Evolutionary conservation across 2,797 vertebrate species (phyloP).

Genomic region (Cygnus olor): DNA sequence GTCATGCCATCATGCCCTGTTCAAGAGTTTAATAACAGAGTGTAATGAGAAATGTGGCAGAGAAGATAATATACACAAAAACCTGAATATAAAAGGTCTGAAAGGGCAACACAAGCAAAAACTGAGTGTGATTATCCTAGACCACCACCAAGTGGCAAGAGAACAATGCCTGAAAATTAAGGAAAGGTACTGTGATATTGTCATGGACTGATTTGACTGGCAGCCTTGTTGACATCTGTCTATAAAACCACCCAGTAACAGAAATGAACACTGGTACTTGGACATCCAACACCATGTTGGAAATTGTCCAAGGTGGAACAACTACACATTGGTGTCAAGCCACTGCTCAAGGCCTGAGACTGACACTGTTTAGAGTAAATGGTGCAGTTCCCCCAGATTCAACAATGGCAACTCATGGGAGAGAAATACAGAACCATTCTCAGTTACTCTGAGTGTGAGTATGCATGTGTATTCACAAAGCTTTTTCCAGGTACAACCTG

Average conservation of each 20-base stretch:
- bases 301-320: background rate
- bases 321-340: background rate
- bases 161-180: background rate
- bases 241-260: background rate
- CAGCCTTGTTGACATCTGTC: background rate
- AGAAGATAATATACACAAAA: background rate
- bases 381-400: background rate
- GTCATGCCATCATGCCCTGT: background rate
- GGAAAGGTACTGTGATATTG: background rate
- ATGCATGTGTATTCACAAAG: background rate
- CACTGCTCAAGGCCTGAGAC: background rate
- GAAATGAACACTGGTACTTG: background rate
- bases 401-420: rapidly evolving
- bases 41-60: background rate
- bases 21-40: background rate
- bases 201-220: background rate
- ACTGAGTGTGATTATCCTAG: background rate
- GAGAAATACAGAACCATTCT: background rate
- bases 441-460: background rate
- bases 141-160: background rate
- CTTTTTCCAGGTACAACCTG: background rate
- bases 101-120: background rate
- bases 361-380: background rate
- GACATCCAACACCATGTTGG: background rate
- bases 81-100: background rate